These are phyloP conservation scores for Catonia carolina DNA, from an alignment of 2,888 invertebrate species.

Conservation along the genomic window DNA sequence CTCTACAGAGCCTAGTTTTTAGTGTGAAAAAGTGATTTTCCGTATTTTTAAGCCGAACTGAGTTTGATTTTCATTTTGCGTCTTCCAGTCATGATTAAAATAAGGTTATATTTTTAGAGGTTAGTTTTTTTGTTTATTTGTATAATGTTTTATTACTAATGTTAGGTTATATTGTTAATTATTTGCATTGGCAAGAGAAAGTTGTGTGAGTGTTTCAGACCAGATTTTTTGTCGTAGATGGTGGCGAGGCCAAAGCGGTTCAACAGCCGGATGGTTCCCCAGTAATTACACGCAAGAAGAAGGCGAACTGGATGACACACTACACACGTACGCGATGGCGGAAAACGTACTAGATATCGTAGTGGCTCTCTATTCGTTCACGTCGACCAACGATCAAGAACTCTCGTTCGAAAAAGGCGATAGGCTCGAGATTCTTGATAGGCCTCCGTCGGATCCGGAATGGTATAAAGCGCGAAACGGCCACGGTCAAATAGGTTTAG, in stretches of 20 bases:
- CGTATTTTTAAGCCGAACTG: no score
- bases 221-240: constrained; percentile 49
- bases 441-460: constrained; percentile 95
- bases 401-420: constrained; percentile 96
- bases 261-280: constrained; percentile 86
- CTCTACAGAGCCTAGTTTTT: no score
- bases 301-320: constrained; percentile 76
- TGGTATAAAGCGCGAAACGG: constrained; percentile 96
- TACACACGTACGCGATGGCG: constrained; percentile 90
- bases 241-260: constrained; percentile 90
- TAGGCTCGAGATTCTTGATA: constrained; percentile 89
- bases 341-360: constrained; percentile 94
- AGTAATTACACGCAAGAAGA: constrained; percentile 93
- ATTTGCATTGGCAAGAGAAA: no score
- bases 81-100: no score
- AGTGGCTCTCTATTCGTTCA: constrained; percentile 89
- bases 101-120: no score
- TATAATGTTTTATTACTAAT: no score
- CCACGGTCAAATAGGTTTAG: constrained; percentile 87
- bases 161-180: no score
- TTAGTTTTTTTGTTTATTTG: no score
- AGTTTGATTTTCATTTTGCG: no score
- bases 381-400: constrained; percentile 92
- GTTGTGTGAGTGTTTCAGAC: no score
- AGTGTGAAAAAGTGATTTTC: no score